Base-by-base conservation (phyloP, 2,113 vertebrate species). In the Danionella cerebrum region DNA sequence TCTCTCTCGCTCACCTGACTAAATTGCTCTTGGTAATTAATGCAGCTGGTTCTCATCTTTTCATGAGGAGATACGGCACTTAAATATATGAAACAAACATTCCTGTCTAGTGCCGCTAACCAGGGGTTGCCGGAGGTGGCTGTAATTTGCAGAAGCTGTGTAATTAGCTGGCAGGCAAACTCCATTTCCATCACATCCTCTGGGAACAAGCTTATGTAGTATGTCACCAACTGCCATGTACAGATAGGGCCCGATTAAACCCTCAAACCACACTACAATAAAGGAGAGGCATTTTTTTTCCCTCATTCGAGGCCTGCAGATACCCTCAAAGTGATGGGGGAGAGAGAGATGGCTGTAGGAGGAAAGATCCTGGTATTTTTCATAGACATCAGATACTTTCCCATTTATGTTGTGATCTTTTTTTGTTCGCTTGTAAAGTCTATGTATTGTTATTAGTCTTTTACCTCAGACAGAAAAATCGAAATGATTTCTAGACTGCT, bases 131-230 rank as follows among this genome's bases (percentile, higher is more conserved):
- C 75, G 73, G 79, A 82, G 83, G 80, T 76, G 80, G 67, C 10
- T 68, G 75, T 86, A 72, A 84, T 86, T 84, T 84, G 78, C 79
- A 78, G 73, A 80, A 76, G 68, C 77, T 35, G 76, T 78, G 82
- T 86, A 87, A 87, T 87, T 87, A 89, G 79, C 60, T 82, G 81
- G 78, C 70, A 75, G 71, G 63, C 71, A 81, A 85, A 84, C 83
- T 86, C 75, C 70, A 82, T 82, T 82, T 79, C 67, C 54, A n/a
- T 58, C 33, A 65, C 62, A 8, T 39, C 84, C 87, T 82, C 78
- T 42, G 65, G 84, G 82, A 84, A 86, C 71, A 76, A 78, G 78
- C 67, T 86, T 84, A 86, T 86, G 80, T 50, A 73, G 69, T 66
- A 50, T 62, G 60, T 29, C 60, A 78, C 76, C 72, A 79, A 50